Percentiles rank a stretch among this genome's conserved stretches.
Conservation (phyloP, 2,888 invertebrate genomes). For the Trichogramma evanescens region DNA sequence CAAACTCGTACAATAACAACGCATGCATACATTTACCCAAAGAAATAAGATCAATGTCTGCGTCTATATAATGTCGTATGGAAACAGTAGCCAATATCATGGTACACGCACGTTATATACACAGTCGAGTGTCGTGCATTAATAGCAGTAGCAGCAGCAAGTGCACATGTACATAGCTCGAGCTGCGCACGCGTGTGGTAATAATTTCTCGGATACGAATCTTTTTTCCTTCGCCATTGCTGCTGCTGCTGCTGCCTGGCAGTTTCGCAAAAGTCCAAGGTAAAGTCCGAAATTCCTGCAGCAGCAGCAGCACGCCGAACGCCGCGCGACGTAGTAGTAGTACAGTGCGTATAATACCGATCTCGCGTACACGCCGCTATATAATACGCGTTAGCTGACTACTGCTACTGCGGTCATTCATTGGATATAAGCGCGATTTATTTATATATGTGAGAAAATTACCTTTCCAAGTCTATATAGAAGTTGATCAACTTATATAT, state of each 20-base stretch:
- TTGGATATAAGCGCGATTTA: no score
- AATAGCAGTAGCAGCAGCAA: background rate
- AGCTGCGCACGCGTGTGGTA: conserved; percentile 10
- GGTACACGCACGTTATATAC: background rate
- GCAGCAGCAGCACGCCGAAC: no score
- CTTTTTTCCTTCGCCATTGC: background rate
- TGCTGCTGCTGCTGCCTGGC: background rate
- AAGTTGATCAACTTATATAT: background rate
- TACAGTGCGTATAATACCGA: no score
- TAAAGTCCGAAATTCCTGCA: conserved; percentile 20
- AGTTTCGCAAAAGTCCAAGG: conserved; percentile 22
- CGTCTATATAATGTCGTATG: background rate
- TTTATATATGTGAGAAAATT: conserved; percentile 3
- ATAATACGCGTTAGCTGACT: conserved; percentile 1
- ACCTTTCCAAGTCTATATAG: conserved; percentile 13
- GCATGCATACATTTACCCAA: background rate
- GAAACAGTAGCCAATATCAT: background rate
- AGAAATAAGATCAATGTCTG: background rate
- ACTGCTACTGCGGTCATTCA: background rate
- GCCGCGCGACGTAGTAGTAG: no score
- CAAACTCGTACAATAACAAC: background rate
- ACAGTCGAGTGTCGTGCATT: background rate
- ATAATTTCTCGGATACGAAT: conserved; percentile 12
- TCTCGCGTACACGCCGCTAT: no score
- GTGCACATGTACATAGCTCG: background rate